Conservation (phyloP, 2,113 vertebrate genomes). For the Salvelinus alpinus region DNA sequence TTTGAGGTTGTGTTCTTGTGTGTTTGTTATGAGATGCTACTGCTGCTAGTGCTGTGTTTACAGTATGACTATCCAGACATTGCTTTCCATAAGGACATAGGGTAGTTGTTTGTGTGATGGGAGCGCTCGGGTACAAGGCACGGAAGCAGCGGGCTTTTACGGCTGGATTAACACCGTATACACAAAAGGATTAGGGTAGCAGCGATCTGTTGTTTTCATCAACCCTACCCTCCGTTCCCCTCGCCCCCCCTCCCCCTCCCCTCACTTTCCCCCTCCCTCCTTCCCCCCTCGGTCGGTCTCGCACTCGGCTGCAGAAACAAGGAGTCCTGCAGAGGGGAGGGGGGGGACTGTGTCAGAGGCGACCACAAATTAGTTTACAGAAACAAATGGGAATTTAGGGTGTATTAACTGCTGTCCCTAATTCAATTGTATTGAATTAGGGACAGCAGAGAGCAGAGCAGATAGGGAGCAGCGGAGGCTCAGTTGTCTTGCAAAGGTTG, state of each 20-base stretch:
- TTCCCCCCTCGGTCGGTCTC: slow-evolving; percentile 19
- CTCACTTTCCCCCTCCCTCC: slow-evolving; percentile 28
- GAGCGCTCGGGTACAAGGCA: slow-evolving; percentile 30
- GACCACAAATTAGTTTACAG: slow-evolving; percentile 30
- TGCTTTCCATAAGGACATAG: slow-evolving; percentile 28
- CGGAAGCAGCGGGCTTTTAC: slow-evolving; percentile 23
- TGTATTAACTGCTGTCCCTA: not conserved
- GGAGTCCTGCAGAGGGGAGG: slow-evolving; percentile 10
- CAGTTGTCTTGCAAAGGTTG: not conserved
- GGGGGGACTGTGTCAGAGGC: slow-evolving; percentile 19
- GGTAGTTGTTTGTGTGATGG: slow-evolving; percentile 56
- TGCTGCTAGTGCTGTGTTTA: not conserved
- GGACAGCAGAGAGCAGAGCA: too few relatives aligned
- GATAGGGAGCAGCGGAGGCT: too few relatives aligned
- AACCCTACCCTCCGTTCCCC: slow-evolving; percentile 55
- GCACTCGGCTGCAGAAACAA: slow-evolving; percentile 22
- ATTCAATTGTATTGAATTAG: not conserved
- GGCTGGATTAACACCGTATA: slow-evolving; percentile 67
- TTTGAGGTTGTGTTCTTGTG: slow-evolving; percentile 30
- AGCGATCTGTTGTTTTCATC: slow-evolving; percentile 75
- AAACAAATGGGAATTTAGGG: slow-evolving; percentile 21
- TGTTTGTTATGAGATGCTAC: slow-evolving; percentile 22
- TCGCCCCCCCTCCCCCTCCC: slow-evolving; percentile 24
- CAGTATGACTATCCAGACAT: slow-evolving; percentile 10
- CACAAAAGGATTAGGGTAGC: slow-evolving; percentile 74